Base-by-base conservation (phyloP, 2,113 vertebrate genomes). In the Carassius carassius region DNA sequence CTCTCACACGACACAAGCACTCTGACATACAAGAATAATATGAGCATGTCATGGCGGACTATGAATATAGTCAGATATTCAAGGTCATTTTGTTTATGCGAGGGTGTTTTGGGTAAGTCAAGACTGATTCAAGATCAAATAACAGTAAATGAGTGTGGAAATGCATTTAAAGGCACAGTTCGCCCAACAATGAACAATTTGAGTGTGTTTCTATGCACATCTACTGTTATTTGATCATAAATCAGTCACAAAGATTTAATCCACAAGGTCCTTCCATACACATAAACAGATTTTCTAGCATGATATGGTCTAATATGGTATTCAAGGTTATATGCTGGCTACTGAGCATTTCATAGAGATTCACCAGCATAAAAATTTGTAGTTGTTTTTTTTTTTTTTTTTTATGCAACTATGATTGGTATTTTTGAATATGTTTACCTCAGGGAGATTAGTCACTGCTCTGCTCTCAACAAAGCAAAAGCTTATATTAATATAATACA, bases 31-130 rank as follows among this genome's bases (percentile, higher is more conserved):
- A n/a, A 76, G 21, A 51, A 67, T 82, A 73, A 79, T 65, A 78
- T 41, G 9, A 86, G 65, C 86, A 87, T 88, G 87, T 85, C 78
- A 78, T 25, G 70, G 82, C 25, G 5, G 35, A 65, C 79, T 56
- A 37, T 23, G 41, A 63, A 78, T 69, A 58, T 29, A 29, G 29
- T 82, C 19, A 44, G 17, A 37, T 81, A 81, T 65, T 80, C 72
- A n/a, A 14, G 35, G 51, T 60, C 73, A 14, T 77, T 25, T 29
- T 76, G 32, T 56, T n/a, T 23, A 5, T 41, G 32, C 35, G 2
- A n/a, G 69, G 21, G 67, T 35, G 8, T 81, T 11, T 81, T 35
- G 14, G 56, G 21, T 32, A 54, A 19, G 8, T 23, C 0, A 0
- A 4, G 25, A n/a, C 56, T 62, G 51, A 76, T 16, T 54, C 19